Percentiles rank a stretch among this genome's conserved stretches.
These are phyloP conservation scores for Acrocyrtus sp. DNA, from an alignment of 2,888 invertebrate species.

Conservation along the genomic window DNA sequence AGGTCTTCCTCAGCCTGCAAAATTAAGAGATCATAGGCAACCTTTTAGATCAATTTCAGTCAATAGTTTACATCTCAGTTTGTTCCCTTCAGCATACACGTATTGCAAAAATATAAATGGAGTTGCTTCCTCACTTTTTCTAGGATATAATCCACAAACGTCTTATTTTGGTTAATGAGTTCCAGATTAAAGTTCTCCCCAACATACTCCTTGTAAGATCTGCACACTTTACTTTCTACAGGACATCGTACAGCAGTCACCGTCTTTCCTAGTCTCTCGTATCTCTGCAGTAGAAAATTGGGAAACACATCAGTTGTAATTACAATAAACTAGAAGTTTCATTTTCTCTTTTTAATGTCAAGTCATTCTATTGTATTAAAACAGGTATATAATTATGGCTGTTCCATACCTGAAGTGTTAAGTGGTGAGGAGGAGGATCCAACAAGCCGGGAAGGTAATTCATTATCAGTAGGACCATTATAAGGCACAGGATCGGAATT, in stretches of 20 bases:
- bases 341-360: not conserved
- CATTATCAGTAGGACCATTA: constrained; percentile 73
- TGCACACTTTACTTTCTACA: constrained; percentile 38
- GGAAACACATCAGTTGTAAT: not conserved
- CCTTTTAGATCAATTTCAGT: not conserved
- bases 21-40: not conserved
- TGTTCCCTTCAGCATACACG: not conserved
- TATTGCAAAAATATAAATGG: not conserved
- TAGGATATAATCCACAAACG: constrained; percentile 52
- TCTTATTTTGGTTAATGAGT: constrained; percentile 19
- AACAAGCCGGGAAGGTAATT: constrained; percentile 68
- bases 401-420: constrained; percentile 67
- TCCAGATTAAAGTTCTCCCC: constrained; percentile 29
- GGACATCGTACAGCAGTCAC: constrained; percentile 52
- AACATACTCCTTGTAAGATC: constrained; percentile 47
- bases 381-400: not conserved
- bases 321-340: not conserved
- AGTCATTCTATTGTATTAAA: not conserved
- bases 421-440: constrained; percentile 70
- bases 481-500: constrained; percentile 75
- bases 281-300: constrained; percentile 39
- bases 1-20: constrained; percentile 38
- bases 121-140: constrained; percentile 36
- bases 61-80: not conserved
- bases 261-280: constrained; percentile 58